Conservation (phyloP, 2,113 vertebrate species). For the Paraplagusia blochii region DNA sequence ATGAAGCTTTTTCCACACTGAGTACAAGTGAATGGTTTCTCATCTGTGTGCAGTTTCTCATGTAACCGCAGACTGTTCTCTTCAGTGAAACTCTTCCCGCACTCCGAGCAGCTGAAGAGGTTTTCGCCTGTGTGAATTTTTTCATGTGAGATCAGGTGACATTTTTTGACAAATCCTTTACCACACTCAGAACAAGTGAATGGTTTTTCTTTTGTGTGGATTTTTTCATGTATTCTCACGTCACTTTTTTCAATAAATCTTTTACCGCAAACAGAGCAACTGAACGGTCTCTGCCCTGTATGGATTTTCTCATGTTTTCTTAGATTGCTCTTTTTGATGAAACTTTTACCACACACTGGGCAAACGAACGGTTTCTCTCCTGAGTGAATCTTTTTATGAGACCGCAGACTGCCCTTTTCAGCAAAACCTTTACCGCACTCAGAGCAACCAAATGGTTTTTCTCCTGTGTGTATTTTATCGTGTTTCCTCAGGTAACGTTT, state of each 20-base stretch:
- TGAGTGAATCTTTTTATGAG: conserved; percentile 14
- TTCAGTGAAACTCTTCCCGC: background rate
- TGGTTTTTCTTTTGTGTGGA: conserved; percentile 8
- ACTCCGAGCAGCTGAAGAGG: conserved; percentile 5
- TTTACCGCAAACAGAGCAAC: conserved; percentile 5
- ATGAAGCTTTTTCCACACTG: conserved; percentile 11
- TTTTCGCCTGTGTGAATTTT: background rate
- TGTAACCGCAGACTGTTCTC: conserved; percentile 10
- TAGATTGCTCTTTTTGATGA: conserved; percentile 10
- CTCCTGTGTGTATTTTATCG: background rate
- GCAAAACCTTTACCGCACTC: conserved; percentile 8
- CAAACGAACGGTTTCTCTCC: conserved; percentile 16
- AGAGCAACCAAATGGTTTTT: conserved; percentile 6
- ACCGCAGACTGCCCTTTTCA: conserved; percentile 8
- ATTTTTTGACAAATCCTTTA: conserved; percentile 12
- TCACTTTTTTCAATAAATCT: conserved; percentile 9
- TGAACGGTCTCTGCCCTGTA: background rate
- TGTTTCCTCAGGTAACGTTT: background rate
- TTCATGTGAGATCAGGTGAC: background rate
- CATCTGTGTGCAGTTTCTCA: conserved; percentile 2
- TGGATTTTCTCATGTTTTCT: background rate
- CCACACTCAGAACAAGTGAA: conserved; percentile 17
- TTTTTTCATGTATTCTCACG: conserved; percentile 6
- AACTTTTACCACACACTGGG: conserved; percentile 11
- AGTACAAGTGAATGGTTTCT: conserved; percentile 14